A percentile compares a stretch with the other conserved stretches of the same genome.
These are phyloP conservation scores for Dasyornis broadbenti DNA, from an alignment of 2,113 vertebrate species.

Conservation along the genomic window DNA sequence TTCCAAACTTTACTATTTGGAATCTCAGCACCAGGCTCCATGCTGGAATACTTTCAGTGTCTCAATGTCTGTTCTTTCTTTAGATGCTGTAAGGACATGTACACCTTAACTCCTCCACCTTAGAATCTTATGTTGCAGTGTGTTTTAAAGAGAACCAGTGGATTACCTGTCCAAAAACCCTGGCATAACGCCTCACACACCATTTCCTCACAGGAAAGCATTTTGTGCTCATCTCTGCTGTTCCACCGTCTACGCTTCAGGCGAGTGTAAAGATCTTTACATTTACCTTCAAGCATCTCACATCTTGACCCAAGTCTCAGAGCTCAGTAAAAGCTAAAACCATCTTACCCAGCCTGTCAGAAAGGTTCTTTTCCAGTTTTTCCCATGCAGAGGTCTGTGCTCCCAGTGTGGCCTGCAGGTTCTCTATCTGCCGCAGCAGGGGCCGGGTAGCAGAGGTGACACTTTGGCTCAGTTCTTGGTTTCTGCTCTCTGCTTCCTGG, in stretches of 20 bases:
- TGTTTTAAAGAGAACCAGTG: not conserved
- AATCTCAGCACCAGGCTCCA: not conserved
- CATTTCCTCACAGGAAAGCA: not conserved
- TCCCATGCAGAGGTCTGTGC: conserved; percentile 93
- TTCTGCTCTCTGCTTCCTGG: conserved; percentile 90
- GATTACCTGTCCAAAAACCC: not conserved
- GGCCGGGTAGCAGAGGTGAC: conserved; percentile 92
- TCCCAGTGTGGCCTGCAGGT: conserved; percentile 88
- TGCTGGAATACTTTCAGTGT: not conserved
- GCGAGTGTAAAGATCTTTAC: not conserved
- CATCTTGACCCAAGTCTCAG: not conserved
- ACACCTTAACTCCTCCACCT: not conserved
- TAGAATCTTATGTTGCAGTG: rapidly evolving
- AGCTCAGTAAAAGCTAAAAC: not conserved
- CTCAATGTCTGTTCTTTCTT: not conserved
- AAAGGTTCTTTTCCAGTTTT: conserved; percentile 93
- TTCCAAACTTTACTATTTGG: not conserved
- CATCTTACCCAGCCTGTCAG: conserved; percentile 87
- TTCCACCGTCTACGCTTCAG: rapidly evolving
- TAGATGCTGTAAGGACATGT: not conserved
- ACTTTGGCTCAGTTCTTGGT: conserved; percentile 94
- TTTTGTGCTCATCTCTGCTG: not conserved
- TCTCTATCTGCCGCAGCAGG: conserved; percentile 93
- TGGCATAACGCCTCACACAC: not conserved
- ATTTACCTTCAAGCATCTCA: not conserved